Base-by-base conservation (phyloP, 1,140 invertebrate genomes). In the Eufriesea mexicana region DNA sequence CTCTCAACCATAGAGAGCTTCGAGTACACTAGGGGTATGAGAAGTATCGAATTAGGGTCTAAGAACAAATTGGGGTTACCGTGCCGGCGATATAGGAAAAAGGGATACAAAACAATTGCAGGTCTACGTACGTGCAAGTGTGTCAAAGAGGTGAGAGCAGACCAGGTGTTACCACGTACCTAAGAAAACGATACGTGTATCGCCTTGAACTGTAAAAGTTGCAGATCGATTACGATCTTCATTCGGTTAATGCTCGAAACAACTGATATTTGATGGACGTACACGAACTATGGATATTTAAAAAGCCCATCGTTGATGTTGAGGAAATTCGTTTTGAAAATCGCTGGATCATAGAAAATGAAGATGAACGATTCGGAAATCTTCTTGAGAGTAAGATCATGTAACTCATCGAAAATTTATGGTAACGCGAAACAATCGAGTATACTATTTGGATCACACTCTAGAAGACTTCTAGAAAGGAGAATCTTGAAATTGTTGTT, bases 191-290 rank as follows among this genome's bases (percentile, higher is more conserved):
- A 57, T 49, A 73, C 55, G n/a, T 55, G 55, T 49, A 72, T 78
- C 68, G 77, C 73, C 86, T 88, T 87, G 85, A 84, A 88, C 85
- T 87, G 85, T 49, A 80, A 86, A 84, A 86, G 66, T 80, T 84
- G 18, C 45, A 20, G 61, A 84, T 88, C 85, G 85, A 88, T 84
- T 57, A 74, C 47, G 45, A 88, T 81, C 84, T 74, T 73, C 68
- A 67, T 84, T 35, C 57, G 20, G 47, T 45, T 67, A n/a, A 57
- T 45, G 16, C 49, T 28, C 10, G 28, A 16, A 49, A 16, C 77
- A 18, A 57, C 23, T 18, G 14, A 5, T 10, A 14, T n/a, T 20
- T 61, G 47, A 47, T 49, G 57, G 2, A 28, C 35, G 59, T 20
- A 62, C 25, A 20, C 45, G 16, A 23, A 18, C 16, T 42, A 54